Percentiles rank a stretch among this genome's conserved stretches.
Evolutionary conservation across 2,888 invertebrate species (phyloP).

Genomic region (Lydus trimaculatus): DNA sequence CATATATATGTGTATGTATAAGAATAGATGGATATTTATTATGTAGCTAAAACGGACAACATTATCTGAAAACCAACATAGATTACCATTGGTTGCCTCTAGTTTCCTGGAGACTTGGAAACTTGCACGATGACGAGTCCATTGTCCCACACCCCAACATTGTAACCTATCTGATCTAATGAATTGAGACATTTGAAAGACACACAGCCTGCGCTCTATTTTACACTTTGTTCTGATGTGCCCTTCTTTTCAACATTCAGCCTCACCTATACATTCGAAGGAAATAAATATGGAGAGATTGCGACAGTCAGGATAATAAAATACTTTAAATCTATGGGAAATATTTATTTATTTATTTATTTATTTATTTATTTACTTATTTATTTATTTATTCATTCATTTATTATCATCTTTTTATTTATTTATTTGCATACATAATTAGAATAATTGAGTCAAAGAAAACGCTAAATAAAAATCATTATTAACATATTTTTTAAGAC

Average conservation of each 20-base stretch:
- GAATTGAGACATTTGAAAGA: constrained; percentile 54
- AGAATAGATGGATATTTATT: constrained; percentile 27
- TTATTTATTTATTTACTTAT: constrained; percentile 40
- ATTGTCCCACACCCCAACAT: constrained; percentile 56
- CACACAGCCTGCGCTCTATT: constrained; percentile 48
- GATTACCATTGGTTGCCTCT: constrained; percentile 58
- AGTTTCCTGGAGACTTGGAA: constrained; percentile 59
- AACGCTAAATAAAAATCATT: constrained; percentile 38
- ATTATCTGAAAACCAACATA: constrained; percentile 55
- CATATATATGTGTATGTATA: background rate
- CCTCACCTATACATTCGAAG: constrained; percentile 17
- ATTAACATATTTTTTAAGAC: constrained; percentile 32
- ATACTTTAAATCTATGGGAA: constrained; percentile 24
- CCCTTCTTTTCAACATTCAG: constrained; percentile 17
- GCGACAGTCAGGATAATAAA: constrained; percentile 8
- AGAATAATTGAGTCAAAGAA: constrained; percentile 44
- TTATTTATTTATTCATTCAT: constrained; percentile 39
- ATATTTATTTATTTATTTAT: constrained; percentile 26
- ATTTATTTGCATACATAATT: constrained; percentile 49
- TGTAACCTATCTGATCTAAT: constrained; percentile 55
- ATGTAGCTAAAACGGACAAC: constrained; percentile 36
- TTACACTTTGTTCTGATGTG: constrained; percentile 48
- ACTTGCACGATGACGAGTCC: constrained; percentile 57
- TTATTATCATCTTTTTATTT: constrained; percentile 13
- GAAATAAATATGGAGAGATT: constrained; percentile 3